Evolutionary conservation across 1,140 invertebrate species (phyloP).

Genomic region (Drosophila quadrilineata): DNA sequence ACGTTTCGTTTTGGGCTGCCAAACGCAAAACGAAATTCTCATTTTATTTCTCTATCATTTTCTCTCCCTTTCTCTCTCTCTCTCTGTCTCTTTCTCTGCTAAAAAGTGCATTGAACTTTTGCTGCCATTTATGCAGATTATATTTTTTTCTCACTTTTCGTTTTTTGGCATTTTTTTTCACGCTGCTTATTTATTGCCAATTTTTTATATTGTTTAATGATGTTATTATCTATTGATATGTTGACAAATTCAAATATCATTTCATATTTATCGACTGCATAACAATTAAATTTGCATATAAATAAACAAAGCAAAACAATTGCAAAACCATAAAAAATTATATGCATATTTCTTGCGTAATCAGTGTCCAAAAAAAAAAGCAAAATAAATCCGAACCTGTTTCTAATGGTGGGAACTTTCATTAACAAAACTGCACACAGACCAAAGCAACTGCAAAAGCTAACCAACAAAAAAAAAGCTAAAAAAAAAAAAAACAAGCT

Average conservation of each 20-base stretch:
- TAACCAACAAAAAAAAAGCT: constrained; percentile 9
- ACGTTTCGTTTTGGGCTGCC: constrained; percentile 53
- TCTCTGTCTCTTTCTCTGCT: no score
- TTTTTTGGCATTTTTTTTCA: constrained; percentile 11
- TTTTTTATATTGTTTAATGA: constrained; percentile 25
- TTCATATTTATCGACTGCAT: constrained; percentile 14
- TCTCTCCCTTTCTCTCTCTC: no score
- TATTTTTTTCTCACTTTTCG: constrained; percentile 17
- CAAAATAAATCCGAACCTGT: constrained; percentile 56
- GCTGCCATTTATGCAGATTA: constrained; percentile 36
- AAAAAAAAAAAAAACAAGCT: constrained; percentile 24
- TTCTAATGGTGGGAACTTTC: constrained; percentile 79
- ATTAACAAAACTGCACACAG: constrained; percentile 65
- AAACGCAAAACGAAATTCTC: constrained; percentile 47
- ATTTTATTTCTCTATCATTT: constrained; percentile 1
- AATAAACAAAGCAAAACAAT: constrained; percentile 40
- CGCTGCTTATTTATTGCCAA: neutral
- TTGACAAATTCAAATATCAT: constrained; percentile 29
- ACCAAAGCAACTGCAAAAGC: no score
- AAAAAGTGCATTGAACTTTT: constrained; percentile 64
- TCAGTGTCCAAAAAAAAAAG: constrained; percentile 40
- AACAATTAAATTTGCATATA: constrained; percentile 61
- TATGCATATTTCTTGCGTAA: constrained; percentile 49
- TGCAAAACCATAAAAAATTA: no score
- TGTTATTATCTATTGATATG: constrained; percentile 30